phyloP scores from a whole-genome alignment of 2,113 vertebrate species.

The Trogon melanurus region DNA sequence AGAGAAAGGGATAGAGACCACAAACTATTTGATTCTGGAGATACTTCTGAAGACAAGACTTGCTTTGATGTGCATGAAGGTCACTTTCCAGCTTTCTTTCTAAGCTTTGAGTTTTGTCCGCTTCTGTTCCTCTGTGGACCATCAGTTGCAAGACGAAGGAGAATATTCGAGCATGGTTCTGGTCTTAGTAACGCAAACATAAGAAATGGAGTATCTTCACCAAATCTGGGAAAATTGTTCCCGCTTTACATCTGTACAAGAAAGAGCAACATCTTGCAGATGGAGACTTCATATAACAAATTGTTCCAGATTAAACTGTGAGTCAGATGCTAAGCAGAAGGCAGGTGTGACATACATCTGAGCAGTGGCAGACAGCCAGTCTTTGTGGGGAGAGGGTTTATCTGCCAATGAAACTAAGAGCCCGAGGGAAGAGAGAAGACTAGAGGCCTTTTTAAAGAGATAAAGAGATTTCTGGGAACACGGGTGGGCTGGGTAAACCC shows the following conservation, averaged over 20 bases:
- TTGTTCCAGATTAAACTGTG: constrained; percentile 29
- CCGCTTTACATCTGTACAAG: not conserved
- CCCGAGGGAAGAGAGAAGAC: not conserved
- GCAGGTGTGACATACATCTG: constrained; percentile 42
- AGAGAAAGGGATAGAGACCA: not conserved
- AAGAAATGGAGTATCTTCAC: not conserved
- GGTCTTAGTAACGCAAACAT: not conserved
- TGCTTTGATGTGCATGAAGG: not conserved
- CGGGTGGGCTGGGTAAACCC: not conserved
- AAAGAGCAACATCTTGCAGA: constrained; percentile 28
- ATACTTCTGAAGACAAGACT: not conserved
- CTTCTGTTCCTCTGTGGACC: not conserved
- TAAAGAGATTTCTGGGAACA: not conserved
- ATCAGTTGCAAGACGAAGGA: not conserved
- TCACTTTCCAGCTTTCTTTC: not conserved
- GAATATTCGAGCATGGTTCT: not conserved
- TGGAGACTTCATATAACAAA: not conserved
- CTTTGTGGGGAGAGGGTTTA: not conserved
- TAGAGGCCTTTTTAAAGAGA: not conserved
- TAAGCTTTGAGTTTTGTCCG: not conserved
- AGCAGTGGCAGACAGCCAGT: constrained; percentile 18
- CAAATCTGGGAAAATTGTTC: not conserved
- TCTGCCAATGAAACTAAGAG: not conserved
- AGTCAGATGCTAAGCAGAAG: constrained; percentile 39
- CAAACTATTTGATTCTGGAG: not conserved